Conservation (phyloP, 2,888 invertebrate genomes). For the Ornithoptera priamus region DNA sequence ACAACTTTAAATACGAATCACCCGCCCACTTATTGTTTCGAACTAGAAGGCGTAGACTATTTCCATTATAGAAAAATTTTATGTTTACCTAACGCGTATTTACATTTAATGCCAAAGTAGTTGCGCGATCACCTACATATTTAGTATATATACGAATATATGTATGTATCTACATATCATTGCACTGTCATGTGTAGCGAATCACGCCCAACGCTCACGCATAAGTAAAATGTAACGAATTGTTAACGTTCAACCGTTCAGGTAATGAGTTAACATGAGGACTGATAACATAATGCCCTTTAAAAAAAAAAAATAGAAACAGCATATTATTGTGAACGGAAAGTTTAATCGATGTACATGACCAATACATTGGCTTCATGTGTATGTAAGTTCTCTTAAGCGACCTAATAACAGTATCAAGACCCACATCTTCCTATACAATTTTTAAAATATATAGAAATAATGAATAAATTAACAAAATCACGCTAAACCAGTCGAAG, state of each 20-base stretch:
- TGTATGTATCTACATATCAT: conserved; percentile 12
- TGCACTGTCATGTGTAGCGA: conserved; percentile 27
- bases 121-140: conserved; percentile 13
- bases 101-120: conserved; percentile 26
- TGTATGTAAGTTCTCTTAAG: too few species aligned
- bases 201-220: conserved; percentile 14
- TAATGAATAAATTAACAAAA: neutral
- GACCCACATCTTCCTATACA: too few species aligned
- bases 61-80: conserved; percentile 18
- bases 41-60: neutral
- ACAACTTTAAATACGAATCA: conserved; percentile 28
- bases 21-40: conserved; percentile 4
- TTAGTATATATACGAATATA: conserved; percentile 18
- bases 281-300: neutral
- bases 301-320: neutral
- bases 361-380: too few species aligned
- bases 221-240: conserved; percentile 37
- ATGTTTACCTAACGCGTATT: conserved; percentile 26
- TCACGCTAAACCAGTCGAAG: conserved; percentile 37
- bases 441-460: neutral
- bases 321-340: too few species aligned
- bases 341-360: too few species aligned
- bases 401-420: too few species aligned
- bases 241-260: conserved; percentile 32
- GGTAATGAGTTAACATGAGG: neutral